A percentile compares a stretch with the other conserved stretches of the same genome.
Conservation (phyloP, 2,888 invertebrate species). For the Cheilosia impressa region DNA sequence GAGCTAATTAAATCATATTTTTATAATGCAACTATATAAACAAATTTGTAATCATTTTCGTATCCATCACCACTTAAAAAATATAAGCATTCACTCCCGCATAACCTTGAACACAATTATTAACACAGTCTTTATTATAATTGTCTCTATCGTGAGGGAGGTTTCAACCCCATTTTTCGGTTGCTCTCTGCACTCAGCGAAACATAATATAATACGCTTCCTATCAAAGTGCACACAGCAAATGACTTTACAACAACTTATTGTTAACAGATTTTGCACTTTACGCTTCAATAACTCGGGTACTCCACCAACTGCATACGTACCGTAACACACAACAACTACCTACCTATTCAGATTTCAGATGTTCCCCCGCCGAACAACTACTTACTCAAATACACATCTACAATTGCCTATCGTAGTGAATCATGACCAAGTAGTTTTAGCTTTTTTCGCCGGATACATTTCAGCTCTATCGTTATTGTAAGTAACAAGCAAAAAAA, state of each 20-base stretch:
- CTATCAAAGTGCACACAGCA: not conserved
- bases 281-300: constrained; percentile 64
- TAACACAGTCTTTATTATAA: not conserved
- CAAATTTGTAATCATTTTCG: not conserved
- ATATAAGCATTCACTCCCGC: not conserved
- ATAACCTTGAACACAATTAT: constrained; percentile 52
- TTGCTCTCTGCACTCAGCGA: not conserved
- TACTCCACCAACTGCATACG: constrained; percentile 19
- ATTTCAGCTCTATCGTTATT: constrained; percentile 49
- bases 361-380: constrained; percentile 3
- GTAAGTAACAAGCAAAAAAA: constrained; percentile 47
- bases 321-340: not conserved
- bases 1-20: not conserved
- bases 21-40: not conserved
- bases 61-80: not conserved
- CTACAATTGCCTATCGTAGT: constrained; percentile 15
- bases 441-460: constrained; percentile 41
- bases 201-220: not conserved
- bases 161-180: constrained; percentile 35
- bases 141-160: not conserved
- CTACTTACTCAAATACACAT: constrained; percentile 23
- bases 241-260: constrained; percentile 10
- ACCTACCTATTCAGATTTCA: not conserved
- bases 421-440: constrained; percentile 36
- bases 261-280: constrained; percentile 43